Evolutionary conservation across 2,888 invertebrate genomes (phyloP), one percentile per base, ranked within the genome.

Genomic region (Cosmorhoe ocellata): DNA sequence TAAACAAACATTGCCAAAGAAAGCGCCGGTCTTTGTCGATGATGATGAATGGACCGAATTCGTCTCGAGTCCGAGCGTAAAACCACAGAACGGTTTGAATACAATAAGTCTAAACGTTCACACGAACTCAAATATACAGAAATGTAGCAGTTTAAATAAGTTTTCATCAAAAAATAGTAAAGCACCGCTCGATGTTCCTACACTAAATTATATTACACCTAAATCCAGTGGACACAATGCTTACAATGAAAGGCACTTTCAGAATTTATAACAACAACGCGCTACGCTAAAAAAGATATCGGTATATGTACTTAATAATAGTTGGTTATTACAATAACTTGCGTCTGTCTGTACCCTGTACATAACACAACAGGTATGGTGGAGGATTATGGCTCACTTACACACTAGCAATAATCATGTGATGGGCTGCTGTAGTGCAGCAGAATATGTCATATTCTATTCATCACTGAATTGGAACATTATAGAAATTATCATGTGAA

Each of bases 1-100:
- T 1, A 83, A 78, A 61, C 80, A 77, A 50, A 67, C 67, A 2
- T 47, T 69, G 28, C 60, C 74, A 26, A 81, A 81, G 57, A 85
- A 82, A 61, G 61, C 69, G 9, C 61, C 74, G 0, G 61, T 65
- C 0, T 78, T 81, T 55, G 71, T 64, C 0, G 90, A 90, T 44
- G 88, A 87, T 41, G 91, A 90, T 44, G 90, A 90, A 64, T 91
- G 91, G 91, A 86, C 87, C 27, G 90, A 91, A 47, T 91, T 90
- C 56, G 85, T 90, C 28, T 90, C 90, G 1, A 90, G 87, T 58
- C 79, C 90, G 0, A 81, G 71, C 63, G 76, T 85, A 1, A 85
- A 84, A 58, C 79, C 87, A 1, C 82, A 80, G 58, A 90, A 89
- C 52, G 89, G 89, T 14, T 70, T 90, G 50, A 89, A 85, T 60